A percentile compares a stretch with the other conserved stretches of the same genome.
These are phyloP conservation scores for Archocentrus centrarchus DNA, from an alignment of 2,113 vertebrate species.

Conservation along the genomic window DNA sequence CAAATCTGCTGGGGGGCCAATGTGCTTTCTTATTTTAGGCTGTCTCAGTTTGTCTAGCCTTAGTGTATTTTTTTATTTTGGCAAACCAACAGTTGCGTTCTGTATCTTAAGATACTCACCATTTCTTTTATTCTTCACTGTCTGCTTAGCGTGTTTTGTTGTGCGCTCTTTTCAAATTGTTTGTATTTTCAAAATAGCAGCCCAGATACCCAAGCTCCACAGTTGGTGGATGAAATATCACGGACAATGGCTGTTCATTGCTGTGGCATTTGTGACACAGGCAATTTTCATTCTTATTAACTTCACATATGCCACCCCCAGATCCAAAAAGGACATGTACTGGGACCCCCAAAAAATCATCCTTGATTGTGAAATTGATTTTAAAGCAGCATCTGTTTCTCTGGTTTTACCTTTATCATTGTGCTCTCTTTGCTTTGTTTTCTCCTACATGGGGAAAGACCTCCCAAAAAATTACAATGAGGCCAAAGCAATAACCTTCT, in stretches of 20 bases:
- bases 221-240: constrained; percentile 82
- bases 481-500: constrained; percentile 88
- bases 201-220: constrained; percentile 76
- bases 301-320: constrained; percentile 54
- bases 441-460: constrained; percentile 89
- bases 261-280: constrained; percentile 65
- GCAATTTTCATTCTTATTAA: constrained; percentile 57
- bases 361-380: constrained; percentile 71
- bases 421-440: constrained; percentile 80
- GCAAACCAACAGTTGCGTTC: constrained; percentile 59
- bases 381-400: background rate
- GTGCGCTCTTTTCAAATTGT: constrained; percentile 88
- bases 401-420: constrained; percentile 64
- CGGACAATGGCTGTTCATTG: constrained; percentile 79
- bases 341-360: constrained; percentile 71
- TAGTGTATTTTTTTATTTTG: constrained; percentile 84
- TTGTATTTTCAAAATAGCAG: constrained; percentile 88
- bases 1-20: constrained; percentile 85
- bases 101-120: constrained; percentile 79
- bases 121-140: constrained; percentile 79
- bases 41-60: constrained; percentile 77
- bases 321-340: constrained; percentile 62
- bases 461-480: constrained; percentile 92
- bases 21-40: constrained; percentile 87
- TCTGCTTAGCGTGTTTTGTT: constrained; percentile 84